These are phyloP conservation scores for Sympetrum striolatum DNA, from an alignment of 2,888 invertebrate species.

Conservation along the genomic window DNA sequence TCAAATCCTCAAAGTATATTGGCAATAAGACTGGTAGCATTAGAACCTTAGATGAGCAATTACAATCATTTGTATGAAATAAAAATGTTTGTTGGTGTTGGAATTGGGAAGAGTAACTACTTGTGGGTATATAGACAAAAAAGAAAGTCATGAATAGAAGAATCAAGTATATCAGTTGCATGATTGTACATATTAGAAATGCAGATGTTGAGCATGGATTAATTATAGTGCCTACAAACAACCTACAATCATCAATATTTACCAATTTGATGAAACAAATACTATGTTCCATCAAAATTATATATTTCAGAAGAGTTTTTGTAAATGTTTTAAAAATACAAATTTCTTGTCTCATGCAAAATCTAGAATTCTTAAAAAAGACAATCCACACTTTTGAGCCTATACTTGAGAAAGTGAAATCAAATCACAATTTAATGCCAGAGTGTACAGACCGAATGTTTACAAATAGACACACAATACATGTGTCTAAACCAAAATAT, in stretches of 20 bases:
- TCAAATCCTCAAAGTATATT: too few species aligned
- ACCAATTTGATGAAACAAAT: not conserved
- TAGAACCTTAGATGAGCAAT: too few species aligned
- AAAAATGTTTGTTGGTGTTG: too few species aligned
- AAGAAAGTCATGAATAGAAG: too few species aligned
- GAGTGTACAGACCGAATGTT: not conserved
- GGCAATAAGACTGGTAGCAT: too few species aligned
- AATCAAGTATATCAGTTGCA: too few species aligned
- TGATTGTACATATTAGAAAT: too few species aligned
- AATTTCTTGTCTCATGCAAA: slow-evolving; percentile 18
- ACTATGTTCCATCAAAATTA: not conserved
- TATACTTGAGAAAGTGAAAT: not conserved
- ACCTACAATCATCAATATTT: not conserved
- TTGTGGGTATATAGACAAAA: too few species aligned
- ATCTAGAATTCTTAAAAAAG: slow-evolving; percentile 25
- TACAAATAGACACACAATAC: not conserved
- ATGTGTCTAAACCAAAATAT: not conserved
- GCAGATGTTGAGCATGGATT: not conserved
- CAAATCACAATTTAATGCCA: slow-evolving; percentile 21
- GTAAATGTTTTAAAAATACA: slow-evolving; percentile 28
- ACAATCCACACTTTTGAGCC: slow-evolving; percentile 23
- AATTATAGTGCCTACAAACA: not conserved
- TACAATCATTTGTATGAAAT: too few species aligned
- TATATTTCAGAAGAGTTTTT: not conserved
- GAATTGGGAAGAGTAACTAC: too few species aligned